Base-by-base conservation (phyloP, 1,140 invertebrate genomes). In the Triops cancriformis region DNA sequence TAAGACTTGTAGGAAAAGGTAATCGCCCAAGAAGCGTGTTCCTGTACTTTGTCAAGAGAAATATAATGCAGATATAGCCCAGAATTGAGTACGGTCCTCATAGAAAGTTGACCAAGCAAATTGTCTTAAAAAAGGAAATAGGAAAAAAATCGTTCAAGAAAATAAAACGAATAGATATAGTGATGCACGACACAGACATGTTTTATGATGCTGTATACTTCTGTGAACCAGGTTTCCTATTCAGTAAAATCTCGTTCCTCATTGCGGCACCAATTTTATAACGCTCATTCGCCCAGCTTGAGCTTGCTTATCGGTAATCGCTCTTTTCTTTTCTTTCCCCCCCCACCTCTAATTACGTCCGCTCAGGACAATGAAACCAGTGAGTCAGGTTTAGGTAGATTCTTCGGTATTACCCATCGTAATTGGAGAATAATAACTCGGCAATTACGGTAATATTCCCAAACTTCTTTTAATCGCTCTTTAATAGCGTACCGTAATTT, bases 201-300 rank as follows among this genome's bases (percentile, higher is more conserved):
- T 64, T 64, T 64, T 64, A 64, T 64, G 51, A 64, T 64, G 51
- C 51, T 64, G 51, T 64, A 64, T 64, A 64, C 51, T 64, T 64
- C 51, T 23, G 51, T 64, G 51, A 64, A n/a, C n/a, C 5, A 14
- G 14, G 51, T 64, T 23, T 64, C 23, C 18, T 64, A 23, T 64
- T 64, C 51, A 14, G 18, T 23, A n/a, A 6, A 64, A 64, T 64
- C 9, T 64, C 51, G 51, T 64, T 14, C 18, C 51, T 64, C 23
- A 23, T 64, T 64, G 51, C 23, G 51, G 51, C 51, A 64, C 0
- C 14, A 64, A 23, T 18, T 64, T 64, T 64, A 64, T 18, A 64
- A 64, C 14, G 6, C n/a, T 64, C 51, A 14, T 23, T 37, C 31
- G 31, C 51, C 18, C 51, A 18, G 10, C 51, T 64, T 64, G 51